Conservation (phyloP, 1,140 invertebrate species). For the Bombus cullumanus region DNA sequence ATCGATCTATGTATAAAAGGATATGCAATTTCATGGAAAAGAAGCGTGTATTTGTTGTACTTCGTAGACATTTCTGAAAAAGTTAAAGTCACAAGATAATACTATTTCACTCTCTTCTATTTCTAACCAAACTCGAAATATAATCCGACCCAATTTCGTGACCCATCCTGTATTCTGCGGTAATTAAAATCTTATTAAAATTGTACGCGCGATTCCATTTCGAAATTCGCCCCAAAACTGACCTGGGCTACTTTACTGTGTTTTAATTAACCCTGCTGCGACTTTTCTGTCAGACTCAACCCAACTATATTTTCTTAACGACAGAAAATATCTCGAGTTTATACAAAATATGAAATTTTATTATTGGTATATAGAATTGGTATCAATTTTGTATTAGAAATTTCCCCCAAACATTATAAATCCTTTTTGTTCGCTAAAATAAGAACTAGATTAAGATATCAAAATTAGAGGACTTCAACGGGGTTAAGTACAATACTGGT, state of each 20-base stretch:
- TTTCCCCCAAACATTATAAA: no score
- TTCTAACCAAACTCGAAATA: no score
- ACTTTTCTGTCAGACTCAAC: accelerated
- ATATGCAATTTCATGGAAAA: background rate
- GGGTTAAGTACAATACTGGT: background rate
- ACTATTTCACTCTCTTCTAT: no score
- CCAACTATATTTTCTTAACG: no score
- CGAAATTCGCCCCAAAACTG: background rate
- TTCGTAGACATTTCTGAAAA: background rate
- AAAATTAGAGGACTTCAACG: no score
- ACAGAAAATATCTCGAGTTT: no score
- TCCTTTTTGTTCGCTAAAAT: no score
- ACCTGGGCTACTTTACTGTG: background rate
- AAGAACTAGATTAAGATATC: no score
- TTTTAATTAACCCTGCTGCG: background rate
- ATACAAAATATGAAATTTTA: no score
- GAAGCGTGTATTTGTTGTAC: background rate
- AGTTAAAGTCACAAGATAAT: background rate
- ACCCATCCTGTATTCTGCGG: no score
- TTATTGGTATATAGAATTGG: accelerated
- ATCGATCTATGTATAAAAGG: background rate
- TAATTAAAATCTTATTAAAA: slow-evolving; percentile 19
- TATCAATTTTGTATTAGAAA: no score
- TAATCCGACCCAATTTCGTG: background rate
- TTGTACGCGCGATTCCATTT: background rate